Base-by-base conservation (phyloP, 2,113 vertebrate species). In the Malurus melanocephalus region DNA sequence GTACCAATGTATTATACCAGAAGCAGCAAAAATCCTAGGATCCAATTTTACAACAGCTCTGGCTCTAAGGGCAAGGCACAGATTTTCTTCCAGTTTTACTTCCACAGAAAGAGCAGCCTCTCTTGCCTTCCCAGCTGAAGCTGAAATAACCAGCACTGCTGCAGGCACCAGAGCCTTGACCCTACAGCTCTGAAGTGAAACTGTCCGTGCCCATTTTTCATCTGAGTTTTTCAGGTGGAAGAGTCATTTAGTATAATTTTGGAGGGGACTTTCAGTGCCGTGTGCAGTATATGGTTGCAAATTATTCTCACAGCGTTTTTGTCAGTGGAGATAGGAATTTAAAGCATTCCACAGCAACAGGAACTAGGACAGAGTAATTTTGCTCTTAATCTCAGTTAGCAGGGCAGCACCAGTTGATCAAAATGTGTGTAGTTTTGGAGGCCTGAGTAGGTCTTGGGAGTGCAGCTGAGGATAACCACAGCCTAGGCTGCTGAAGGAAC, bases 211-310 rank as follows among this genome's bases (percentile, higher is more conserved):
- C 10, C 7, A 13, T 90, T 93, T 92, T 48, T 82, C 56, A 42
- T 42, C 32, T 62, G 59, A 90, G 59, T 73, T 73, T 52, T 73
- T 82, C 59, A 85, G 59, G 71, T 89, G 35, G 40, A 87, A 90
- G 74, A 0, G 0, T 76, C 42, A 45, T n/a, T 13, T 4, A 55
- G 3, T 43, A 0, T 53, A 69, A 21, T 51, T 33, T 10, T 3
- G 32, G 22, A 14, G 7, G 46, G 5, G 7, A 3, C 49, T 73
- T 90, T 43, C 40, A 48, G 42, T 66, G 23, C 66, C 17, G 30
- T 23, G 27, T 85, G 57, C 24, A 12, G 24, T 72, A 13, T 45
- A 27, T 15, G 46, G 55, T 85, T 38, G 3, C 52, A 46, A 45
- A 9, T 59, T 82, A 56, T 33, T 90, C 42, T 82, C 79, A 38